A percentile compares a stretch with the other conserved stretches of the same genome.
These are phyloP conservation scores for Myrmecobius fasciatus DNA, from an alignment of 2,113 vertebrate genomes.

Conservation along the genomic window DNA sequence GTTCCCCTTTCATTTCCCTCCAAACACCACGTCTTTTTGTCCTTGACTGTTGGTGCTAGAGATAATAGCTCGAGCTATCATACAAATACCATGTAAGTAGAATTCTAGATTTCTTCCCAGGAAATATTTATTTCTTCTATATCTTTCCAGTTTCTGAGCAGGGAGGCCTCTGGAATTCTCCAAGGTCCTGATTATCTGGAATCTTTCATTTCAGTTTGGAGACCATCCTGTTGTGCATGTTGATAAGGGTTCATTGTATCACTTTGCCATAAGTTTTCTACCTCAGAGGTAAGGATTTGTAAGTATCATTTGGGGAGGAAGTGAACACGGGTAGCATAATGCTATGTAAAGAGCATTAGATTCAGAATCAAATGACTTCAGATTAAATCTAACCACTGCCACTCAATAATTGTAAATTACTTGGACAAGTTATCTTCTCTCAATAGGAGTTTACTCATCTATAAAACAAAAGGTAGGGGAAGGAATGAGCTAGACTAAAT, in stretches of 20 bases:
- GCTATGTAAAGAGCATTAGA: not conserved
- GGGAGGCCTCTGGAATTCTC: fast-evolving
- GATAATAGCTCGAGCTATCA: not conserved
- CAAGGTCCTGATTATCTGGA: not conserved
- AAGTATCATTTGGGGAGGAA: not conserved
- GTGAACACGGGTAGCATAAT: not conserved
- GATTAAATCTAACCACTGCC: not conserved
- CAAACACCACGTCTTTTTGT: not conserved
- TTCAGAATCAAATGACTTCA: not conserved
- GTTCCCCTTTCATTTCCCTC: not conserved
- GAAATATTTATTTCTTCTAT: not conserved
- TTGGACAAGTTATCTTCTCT: not conserved
- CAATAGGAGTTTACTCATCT: not conserved
- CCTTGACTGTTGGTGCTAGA: not conserved
- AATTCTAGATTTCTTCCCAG: not conserved
- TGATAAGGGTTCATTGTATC: not conserved
- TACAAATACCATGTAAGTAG: not conserved
- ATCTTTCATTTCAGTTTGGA: not conserved
- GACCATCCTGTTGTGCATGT: not conserved
- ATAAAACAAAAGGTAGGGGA: not conserved
- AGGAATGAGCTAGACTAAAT: not conserved
- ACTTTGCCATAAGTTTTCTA: not conserved
- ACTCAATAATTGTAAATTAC: not conserved
- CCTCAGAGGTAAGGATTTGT: not conserved
- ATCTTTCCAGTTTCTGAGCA: not conserved